Percentiles rank a stretch among this genome's conserved stretches.
These are phyloP conservation scores for Lacerta agilis DNA, from an alignment of 2,797 vertebrate genomes.

Conservation along the genomic window DNA sequence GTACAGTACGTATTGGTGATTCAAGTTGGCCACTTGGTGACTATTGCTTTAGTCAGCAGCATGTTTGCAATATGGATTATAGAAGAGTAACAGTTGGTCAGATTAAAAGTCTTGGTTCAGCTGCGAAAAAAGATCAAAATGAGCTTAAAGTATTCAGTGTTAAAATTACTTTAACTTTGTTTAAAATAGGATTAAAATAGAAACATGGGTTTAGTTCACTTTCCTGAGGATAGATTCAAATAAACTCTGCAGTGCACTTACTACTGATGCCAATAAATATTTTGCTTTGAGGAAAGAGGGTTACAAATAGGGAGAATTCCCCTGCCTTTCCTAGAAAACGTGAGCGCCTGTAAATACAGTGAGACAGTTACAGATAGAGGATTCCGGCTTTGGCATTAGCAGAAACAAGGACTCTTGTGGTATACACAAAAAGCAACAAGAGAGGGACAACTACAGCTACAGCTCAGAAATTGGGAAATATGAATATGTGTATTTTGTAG, in stretches of 20 bases:
- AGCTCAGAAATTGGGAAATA: not conserved
- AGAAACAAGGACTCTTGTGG: not conserved
- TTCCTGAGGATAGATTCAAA: not conserved
- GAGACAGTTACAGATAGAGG: not conserved
- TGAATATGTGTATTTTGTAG: not conserved
- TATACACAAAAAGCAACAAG: not conserved
- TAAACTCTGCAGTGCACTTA: not conserved
- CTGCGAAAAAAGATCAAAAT: conserved; percentile 10
- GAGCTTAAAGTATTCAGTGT: not conserved
- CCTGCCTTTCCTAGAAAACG: not conserved
- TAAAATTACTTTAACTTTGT: conserved; percentile 23
- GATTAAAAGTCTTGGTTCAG: not conserved
- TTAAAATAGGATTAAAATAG: conserved; percentile 6
- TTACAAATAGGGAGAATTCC: not conserved
- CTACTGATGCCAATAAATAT: not conserved
- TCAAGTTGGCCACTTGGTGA: not conserved
- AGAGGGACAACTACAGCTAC: not conserved
- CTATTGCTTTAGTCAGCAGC: not conserved
- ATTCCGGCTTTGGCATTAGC: not conserved
- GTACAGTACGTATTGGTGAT: not conserved
- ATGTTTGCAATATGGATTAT: not conserved
- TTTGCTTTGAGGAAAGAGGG: not conserved
- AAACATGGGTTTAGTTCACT: not conserved
- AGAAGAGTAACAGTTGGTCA: conserved; percentile 5
- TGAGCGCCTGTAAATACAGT: not conserved